These are phyloP conservation scores for Petrocephalus schoutedeni DNA, from an alignment of 2,797 vertebrate species.

Conservation along the genomic window DNA sequence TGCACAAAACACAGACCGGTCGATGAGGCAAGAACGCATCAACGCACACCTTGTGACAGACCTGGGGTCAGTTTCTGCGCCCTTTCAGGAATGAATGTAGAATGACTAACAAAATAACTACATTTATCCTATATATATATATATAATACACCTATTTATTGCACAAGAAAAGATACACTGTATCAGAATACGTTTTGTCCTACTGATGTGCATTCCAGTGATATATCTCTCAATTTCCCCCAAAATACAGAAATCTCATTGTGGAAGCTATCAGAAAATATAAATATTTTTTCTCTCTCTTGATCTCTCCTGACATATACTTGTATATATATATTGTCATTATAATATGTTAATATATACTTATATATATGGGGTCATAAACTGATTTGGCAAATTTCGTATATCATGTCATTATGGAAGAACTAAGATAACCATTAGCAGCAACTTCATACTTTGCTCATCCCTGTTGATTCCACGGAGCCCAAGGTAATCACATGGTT, in stretches of 20 bases:
- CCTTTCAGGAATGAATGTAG: slow-evolving; percentile 46
- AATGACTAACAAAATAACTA: slow-evolving; percentile 59
- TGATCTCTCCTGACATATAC: slow-evolving; percentile 34
- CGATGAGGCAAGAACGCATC: background rate
- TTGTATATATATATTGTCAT: slow-evolving; percentile 28
- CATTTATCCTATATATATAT: slow-evolving; percentile 42
- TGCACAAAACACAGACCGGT: slow-evolving; percentile 1
- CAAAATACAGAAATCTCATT: slow-evolving; percentile 55
- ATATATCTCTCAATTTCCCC: slow-evolving; percentile 59
- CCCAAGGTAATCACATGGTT: slow-evolving; percentile 54
- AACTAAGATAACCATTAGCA: slow-evolving; percentile 59
- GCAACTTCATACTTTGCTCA: slow-evolving; percentile 73
- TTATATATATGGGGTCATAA: slow-evolving; percentile 24
- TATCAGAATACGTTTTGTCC: slow-evolving; percentile 70
- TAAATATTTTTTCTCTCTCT: slow-evolving; percentile 41
- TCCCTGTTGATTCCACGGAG: slow-evolving; percentile 72
- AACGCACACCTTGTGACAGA: slow-evolving; percentile 42
- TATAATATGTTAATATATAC: slow-evolving; percentile 31
- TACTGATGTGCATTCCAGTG: slow-evolving; percentile 85
- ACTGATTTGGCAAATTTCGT: slow-evolving; percentile 37
- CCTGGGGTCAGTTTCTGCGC: slow-evolving; percentile 20
- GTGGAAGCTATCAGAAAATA: slow-evolving; percentile 60
- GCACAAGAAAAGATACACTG: slow-evolving; percentile 78
- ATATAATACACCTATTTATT: slow-evolving; percentile 84
- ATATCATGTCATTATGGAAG: slow-evolving; percentile 43